phyloP scores from a whole-genome alignment of 92 coral and sea anemone genomes.

The Porites lobata region DNA sequence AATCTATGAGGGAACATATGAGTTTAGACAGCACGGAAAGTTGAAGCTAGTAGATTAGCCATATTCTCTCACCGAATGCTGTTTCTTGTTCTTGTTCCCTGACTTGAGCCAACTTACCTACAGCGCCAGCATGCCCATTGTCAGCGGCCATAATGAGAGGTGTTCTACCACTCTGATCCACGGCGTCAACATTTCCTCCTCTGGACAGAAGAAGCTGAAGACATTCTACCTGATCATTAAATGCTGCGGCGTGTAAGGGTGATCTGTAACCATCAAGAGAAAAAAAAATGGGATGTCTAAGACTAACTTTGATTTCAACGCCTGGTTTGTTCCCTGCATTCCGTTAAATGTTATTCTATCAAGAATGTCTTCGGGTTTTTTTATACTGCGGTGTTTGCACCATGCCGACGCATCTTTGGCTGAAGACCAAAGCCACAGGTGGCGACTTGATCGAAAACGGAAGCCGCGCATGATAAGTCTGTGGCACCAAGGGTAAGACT shows the following conservation, averaged over 20 bases:
- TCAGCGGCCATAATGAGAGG: constrained; percentile 97
- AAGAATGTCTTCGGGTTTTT: too few species aligned
- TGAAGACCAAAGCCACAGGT: too few species aligned
- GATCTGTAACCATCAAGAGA: constrained; percentile 62
- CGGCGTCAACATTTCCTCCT: constrained; percentile 85
- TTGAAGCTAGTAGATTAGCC: too few species aligned
- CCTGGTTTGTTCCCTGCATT: background rate
- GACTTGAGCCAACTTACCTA: constrained; percentile 70
- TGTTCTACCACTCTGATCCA: constrained; percentile 81
- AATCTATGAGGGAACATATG: too few species aligned
- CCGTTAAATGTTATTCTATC: too few species aligned
- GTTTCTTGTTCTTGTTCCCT: background rate
- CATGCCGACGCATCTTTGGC: too few species aligned
- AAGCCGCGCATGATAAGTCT: too few species aligned
- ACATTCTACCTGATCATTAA: constrained; percentile 96
- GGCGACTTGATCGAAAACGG: too few species aligned
- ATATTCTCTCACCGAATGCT: background rate
- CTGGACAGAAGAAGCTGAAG: constrained; percentile 88
- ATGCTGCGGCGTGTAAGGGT: constrained; percentile 96
- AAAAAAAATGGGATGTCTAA: background rate
- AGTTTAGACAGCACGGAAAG: too few species aligned
- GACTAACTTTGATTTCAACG: background rate
- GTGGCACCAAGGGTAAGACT: too few species aligned
- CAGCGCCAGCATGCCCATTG: constrained; percentile 94
- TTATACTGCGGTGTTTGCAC: too few species aligned